phyloP scores from a whole-genome alignment of 1,140 invertebrate species.

The Aphidius ervi region DNA sequence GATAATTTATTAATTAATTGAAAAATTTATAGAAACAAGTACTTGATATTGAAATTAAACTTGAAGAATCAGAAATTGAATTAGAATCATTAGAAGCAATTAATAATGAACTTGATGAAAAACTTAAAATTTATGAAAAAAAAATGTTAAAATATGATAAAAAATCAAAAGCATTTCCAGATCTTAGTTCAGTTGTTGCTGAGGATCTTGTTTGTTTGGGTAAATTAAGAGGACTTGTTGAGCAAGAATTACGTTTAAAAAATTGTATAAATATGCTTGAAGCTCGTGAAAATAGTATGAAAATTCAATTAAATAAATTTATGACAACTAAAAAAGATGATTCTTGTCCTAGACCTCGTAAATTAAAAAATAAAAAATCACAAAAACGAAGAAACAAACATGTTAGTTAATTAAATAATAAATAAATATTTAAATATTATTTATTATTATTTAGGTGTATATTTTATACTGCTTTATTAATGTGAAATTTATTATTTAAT shows the following conservation, averaged over 20 bases:
- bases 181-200: conserved; percentile 38
- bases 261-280: conserved; percentile 38
- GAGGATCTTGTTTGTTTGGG: conserved; percentile 39
- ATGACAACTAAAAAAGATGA: conserved; percentile 18
- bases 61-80: conserved; percentile 39
- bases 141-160: conserved; percentile 31
- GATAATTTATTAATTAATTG: neutral
- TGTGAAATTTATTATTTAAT: too few relatives aligned
- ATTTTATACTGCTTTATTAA: too few relatives aligned
- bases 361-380: neutral
- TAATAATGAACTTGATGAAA: conserved; percentile 37
- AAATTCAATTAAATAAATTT: conserved; percentile 35
- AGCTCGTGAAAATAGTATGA: conserved; percentile 32
- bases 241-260: conserved; percentile 39
- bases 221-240: conserved; percentile 37
- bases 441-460: too few relatives aligned
- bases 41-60: conserved; percentile 39
- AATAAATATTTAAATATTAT: too few relatives aligned
- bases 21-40: conserved; percentile 40
- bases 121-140: conserved; percentile 14
- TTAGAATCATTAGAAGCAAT: conserved; percentile 33
- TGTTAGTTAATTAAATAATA: neutral
- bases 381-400: neutral
- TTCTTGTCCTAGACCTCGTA: conserved; percentile 18
- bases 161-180: conserved; percentile 22